These are phyloP conservation scores for Anguilla japonica DNA, from an alignment of 2,113 vertebrate genomes.

Conservation along the genomic window DNA sequence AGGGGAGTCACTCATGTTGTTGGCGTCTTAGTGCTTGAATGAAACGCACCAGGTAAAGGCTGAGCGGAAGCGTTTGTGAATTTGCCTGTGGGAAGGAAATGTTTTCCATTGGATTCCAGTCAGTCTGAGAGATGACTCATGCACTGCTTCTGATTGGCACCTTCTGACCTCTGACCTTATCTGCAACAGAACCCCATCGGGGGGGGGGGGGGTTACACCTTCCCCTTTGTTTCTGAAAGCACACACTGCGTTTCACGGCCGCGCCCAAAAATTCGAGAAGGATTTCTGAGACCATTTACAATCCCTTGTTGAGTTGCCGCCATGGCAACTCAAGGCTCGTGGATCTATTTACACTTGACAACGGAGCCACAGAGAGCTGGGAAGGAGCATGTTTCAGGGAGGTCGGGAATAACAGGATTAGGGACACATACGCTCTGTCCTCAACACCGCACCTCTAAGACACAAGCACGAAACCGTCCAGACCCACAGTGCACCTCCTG, in stretches of 20 bases:
- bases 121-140: background rate
- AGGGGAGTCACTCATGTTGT: background rate
- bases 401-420: background rate
- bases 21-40: background rate
- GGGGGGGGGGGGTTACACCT: background rate
- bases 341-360: background rate
- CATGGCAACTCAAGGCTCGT: background rate
- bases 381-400: background rate
- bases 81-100: background rate
- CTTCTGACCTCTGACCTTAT: background rate
- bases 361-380: background rate
- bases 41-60: no score
- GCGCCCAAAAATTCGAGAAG: background rate
- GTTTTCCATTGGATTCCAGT: background rate
- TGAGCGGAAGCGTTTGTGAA: no score
- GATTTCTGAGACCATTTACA: background rate
- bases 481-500: no score
- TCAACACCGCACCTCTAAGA: no score
- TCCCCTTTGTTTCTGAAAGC: background rate
- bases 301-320: background rate
- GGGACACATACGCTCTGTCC: background rate
- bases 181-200: background rate
- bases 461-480: no score
- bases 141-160: background rate
- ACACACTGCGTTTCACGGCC: background rate